Evolutionary conservation across 23 tunicate species (phyloP).

Genomic region (Styela clava): DNA sequence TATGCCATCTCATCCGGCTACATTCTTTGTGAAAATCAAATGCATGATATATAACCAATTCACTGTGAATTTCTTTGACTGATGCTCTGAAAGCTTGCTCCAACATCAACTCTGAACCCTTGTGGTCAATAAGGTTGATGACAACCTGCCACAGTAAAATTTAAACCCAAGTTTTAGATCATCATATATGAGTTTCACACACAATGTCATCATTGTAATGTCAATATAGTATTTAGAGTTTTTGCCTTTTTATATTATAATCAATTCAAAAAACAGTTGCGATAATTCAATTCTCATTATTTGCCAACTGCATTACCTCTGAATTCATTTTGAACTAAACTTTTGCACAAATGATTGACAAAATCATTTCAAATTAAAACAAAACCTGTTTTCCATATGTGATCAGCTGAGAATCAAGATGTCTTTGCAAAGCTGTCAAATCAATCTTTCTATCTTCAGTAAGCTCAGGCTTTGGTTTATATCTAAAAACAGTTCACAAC

Average conservation of each 20-base stretch:
- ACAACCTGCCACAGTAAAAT: conserved; percentile 33
- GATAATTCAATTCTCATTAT: too few species aligned
- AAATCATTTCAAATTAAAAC: too few species aligned
- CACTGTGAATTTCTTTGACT: conserved; percentile 43
- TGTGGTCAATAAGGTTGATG: conserved; percentile 77
- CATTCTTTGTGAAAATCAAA: conserved; percentile 98
- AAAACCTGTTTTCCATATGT: conserved; percentile 62
- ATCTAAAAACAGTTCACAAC: conserved; percentile 34
- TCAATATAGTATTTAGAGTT: neutral
- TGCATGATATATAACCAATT: conserved; percentile 62
- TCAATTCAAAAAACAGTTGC: neutral
- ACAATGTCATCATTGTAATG: neutral
- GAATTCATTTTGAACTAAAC: too few species aligned
- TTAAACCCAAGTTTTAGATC: too few species aligned
- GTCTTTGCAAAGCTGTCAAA: conserved; percentile 49
- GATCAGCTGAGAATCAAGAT: conserved; percentile 70
- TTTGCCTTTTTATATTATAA: neutral
- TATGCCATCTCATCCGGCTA: conserved; percentile 78
- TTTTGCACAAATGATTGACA: too few species aligned
- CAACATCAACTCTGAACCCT: conserved; percentile 60
- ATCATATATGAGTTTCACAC: neutral
- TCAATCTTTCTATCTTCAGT: conserved; percentile 19
- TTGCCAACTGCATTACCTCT: too few species aligned
- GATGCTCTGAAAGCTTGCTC: conserved; percentile 67
- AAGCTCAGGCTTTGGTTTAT: conserved; percentile 64